Percentiles rank a stretch among this genome's conserved stretches.
Conservation (phyloP, 2,888 invertebrate genomes). For the Folsomia candida region DNA sequence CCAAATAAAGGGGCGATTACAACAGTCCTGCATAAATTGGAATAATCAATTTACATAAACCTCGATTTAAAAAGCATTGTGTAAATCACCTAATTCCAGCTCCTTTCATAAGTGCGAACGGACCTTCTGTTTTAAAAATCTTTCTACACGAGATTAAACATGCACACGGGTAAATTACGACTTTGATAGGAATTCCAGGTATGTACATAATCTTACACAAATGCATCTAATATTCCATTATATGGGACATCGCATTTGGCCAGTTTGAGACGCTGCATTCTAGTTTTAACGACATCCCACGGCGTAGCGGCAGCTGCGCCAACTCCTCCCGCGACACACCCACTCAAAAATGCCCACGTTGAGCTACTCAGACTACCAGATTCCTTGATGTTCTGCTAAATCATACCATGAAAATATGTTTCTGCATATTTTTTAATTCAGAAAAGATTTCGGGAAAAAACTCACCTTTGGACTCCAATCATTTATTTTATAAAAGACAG, state of each 20-base stretch:
- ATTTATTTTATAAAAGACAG: not conserved
- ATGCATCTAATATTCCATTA: conserved; percentile 1
- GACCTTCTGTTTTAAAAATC: conserved; percentile 7
- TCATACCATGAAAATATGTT: no score
- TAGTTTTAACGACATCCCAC: conserved; percentile 2
- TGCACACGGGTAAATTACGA: not conserved
- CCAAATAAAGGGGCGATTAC: conserved; percentile 6
- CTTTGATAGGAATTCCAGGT: no score
- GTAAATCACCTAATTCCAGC: not conserved
- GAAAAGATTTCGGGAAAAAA: no score
- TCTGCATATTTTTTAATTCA: no score
- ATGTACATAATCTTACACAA: conserved; percentile 1
- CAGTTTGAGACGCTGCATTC: conserved; percentile 1
- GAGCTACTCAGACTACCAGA: no score
- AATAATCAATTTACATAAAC: not conserved
- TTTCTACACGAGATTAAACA: conserved; percentile 1
- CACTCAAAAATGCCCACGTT: not conserved
- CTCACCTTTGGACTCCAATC: not conserved
- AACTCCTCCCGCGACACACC: not conserved
- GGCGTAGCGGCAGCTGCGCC: conserved; percentile 4
- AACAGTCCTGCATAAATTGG: not conserved
- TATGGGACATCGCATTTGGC: not conserved
- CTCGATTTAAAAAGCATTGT: no score
- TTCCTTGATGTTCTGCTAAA: no score
- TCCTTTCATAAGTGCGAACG: conserved; percentile 5